Conservation (phyloP, 2,113 vertebrate species). For the Ageneiosus marmoratus region DNA sequence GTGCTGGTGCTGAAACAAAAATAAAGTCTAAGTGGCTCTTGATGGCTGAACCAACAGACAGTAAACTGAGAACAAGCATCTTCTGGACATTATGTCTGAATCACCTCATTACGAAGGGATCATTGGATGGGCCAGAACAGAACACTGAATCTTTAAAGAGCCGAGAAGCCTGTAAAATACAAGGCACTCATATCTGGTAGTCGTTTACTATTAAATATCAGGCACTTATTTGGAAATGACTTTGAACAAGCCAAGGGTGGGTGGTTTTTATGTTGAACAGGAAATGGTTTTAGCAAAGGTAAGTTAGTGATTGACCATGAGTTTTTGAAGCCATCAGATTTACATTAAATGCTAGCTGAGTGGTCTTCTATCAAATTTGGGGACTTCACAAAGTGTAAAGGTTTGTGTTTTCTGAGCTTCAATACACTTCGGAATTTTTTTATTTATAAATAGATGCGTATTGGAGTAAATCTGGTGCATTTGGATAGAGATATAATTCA, state of each 20-base stretch:
- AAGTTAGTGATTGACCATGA: not conserved
- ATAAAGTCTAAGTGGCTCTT: not conserved
- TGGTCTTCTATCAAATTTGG: not conserved
- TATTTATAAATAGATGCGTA: no score
- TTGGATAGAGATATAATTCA: not conserved
- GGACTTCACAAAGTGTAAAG: not conserved
- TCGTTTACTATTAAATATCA: conserved; percentile 25
- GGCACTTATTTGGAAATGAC: conserved; percentile 40
- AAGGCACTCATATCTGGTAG: conserved; percentile 9
- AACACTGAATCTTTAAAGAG: conserved; percentile 10
- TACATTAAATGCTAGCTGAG: not conserved
- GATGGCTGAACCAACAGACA: not conserved
- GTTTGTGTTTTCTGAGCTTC: not conserved
- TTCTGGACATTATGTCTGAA: not conserved
- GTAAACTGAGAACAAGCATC: not conserved
- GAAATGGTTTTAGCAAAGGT: not conserved
- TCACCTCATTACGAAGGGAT: conserved; percentile 1
- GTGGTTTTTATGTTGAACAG: not conserved
- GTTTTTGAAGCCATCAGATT: not conserved
- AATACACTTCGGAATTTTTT: not conserved
- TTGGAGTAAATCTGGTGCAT: no score
- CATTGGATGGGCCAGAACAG: not conserved
- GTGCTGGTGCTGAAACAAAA: not conserved
- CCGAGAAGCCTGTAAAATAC: conserved; percentile 12
- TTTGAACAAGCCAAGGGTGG: conserved; percentile 20